Percentiles rank a stretch among this genome's conserved stretches.
phyloP scores from a whole-genome alignment of 2,797 vertebrate genomes.

The Gambelia wislizenii region DNA sequence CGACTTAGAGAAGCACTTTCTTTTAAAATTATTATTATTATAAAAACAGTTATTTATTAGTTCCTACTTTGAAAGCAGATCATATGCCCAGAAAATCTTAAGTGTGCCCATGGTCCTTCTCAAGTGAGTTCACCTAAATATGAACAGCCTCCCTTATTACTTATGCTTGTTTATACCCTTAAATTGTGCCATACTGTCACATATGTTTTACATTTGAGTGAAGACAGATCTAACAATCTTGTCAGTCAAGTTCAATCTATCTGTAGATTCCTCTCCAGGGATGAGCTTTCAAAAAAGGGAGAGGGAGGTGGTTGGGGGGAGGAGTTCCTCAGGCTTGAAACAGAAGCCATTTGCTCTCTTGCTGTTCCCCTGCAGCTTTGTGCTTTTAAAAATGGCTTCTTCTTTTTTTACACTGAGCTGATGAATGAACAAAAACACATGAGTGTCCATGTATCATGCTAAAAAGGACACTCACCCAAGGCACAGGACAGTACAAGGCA shows the following conservation, averaged over 20 bases:
- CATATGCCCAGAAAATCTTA: slow-evolving; percentile 30
- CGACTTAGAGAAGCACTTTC: background rate
- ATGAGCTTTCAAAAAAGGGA: background rate
- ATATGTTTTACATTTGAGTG: slow-evolving; percentile 2
- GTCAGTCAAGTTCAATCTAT: background rate
- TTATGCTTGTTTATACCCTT: slow-evolving; percentile 16
- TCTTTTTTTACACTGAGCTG: background rate
- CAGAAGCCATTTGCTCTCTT: background rate
- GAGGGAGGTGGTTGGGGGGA: background rate
- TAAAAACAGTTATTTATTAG: background rate
- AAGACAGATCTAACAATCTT: background rate
- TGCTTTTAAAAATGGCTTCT: background rate
- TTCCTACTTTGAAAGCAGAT: slow-evolving; percentile 35
- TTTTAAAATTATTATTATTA: background rate
- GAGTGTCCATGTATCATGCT: background rate
- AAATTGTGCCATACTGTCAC: background rate
- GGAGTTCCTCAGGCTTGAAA: background rate
- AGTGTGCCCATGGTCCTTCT: slow-evolving; percentile 30
- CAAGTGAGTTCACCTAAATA: slow-evolving; percentile 36
- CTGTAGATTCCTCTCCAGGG: background rate
- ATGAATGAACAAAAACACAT: background rate
- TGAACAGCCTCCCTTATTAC: slow-evolving; percentile 23
- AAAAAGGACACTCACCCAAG: background rate
- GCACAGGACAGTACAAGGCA: no score
- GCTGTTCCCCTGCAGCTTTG: background rate